Base-by-base conservation (phyloP, 2,113 vertebrate species). In the Callospermophilus lateralis region DNA sequence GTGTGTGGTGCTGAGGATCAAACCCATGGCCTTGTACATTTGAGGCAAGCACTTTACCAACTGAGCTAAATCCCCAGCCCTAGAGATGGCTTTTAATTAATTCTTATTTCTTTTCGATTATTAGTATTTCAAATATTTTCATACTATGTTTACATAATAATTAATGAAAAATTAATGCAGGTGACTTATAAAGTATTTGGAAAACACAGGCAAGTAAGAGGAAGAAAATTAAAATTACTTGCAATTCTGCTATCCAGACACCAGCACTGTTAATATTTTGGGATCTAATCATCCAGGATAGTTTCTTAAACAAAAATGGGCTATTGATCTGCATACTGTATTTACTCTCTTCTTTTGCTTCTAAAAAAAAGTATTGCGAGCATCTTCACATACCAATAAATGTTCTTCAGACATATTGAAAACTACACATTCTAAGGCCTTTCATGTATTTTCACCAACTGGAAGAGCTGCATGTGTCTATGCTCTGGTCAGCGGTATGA, bases 101-200 rank as follows among this genome's bases (percentile, higher is more conserved):
- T 39, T 78, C 5, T 72, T 86, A n/a, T 84, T 93, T 63, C 19
- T 61, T 81, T 74, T 80, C 93, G 28, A 12, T 89, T 84, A 17
- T 84, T 30, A 51, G 7, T 63, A 4, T 45, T 70, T 55, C 16
- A 70, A 83, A 58, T 12, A 45, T 78, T 93, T 2, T 13, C 32
- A 30, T 39, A 26, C 37, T 42, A 90, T 39, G 8, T 16, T n/a
- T 84, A 12, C 15, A 67, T 89, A 85, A 70, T n/a, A 74, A 79
- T 53, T 15, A 67, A 84, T 15, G 30, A 79, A 68, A 88, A 58
- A 53, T 55, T 30, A 45, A 45, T 67, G 3, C 5, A 84, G 28
- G 26, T 48, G 58, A 63, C 32, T 74, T 94, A 78, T 8, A 76
- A 92, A 90, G 74, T 32, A 74, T 51, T 93, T 93, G 37, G 72